Base-by-base conservation (phyloP, 2,888 invertebrate genomes). In the Apotomis betuletana region DNA sequence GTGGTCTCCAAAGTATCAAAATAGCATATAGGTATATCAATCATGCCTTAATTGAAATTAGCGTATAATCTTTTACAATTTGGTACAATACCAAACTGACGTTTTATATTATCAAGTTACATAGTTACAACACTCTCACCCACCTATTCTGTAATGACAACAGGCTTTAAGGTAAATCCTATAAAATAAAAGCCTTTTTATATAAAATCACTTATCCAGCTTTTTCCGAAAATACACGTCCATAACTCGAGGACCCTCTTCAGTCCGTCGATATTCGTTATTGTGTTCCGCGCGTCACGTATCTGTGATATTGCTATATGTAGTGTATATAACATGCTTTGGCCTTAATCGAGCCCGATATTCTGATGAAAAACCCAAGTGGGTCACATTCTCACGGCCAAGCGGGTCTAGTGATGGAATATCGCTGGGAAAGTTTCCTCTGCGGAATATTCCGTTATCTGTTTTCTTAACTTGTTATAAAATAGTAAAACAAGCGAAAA, bases 321-420 rank as follows among this genome's bases (percentile, higher is more conserved):
- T 55, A 57, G n/a, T 51, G 13, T 51, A 57, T 65, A 70, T 69
- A 69, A 44, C 41, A 58, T 64, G 58, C 52, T 55, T 52, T 71
- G 71, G 60, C 71, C 71, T 71, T 71, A 71, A 71, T 71, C 71
- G 71, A 67, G 62, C 57, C 49, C 57, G 67, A 71, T 71, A 71
- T 71, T 71, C 61, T 71, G 71, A 67, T 67, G 71, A 71, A 71
- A 71, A 71, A 51, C 67, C 57, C 61, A 71, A 67, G 51, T 62
- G 71, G 71, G 67, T 67, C 71, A 67, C 67, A 67, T 67, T 69
- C 52, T 64, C 51, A 62, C 13, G 61, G 67, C 27, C 15, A 62
- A 68, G 41, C 49, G 27, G 2, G 27, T 27, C 27, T 27, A 27
- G 27, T 27, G 27, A 27, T 27, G 27, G 27, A 27, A 27, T 27